Base-by-base conservation (phyloP, 2,113 vertebrate genomes). In the Erythrolamprus reginae region DNA sequence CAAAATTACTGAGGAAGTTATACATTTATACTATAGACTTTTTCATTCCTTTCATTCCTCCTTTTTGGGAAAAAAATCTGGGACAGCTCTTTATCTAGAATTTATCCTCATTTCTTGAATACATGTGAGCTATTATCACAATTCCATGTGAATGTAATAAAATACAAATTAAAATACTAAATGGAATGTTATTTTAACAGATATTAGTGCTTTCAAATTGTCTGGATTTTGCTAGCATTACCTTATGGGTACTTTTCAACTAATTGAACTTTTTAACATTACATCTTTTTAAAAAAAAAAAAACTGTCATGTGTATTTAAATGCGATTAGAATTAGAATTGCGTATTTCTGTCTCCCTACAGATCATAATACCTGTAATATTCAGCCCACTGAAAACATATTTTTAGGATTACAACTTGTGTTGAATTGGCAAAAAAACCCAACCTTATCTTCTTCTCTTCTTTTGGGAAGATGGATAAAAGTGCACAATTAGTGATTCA, bases 71-170 rank as follows among this genome's bases (percentile, higher is more conserved):
- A 87, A 90, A 90, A 92, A 91, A 21, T 82, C 61, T 94, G 89
- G 55, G 93, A 91, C 89, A 91, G 45, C 47, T 91, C 45, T 38
- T n/a, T 88, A 17, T 53, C 17, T 87, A 89, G 51, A 47, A 94
- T 48, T 91, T 90, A 87, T 84, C 92, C 26, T 90, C 55, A 93
- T 91, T 48, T 10, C 93, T 94, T 93, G 91, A 90, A 93, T 92
- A 94, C 89, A 93, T 94, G 48, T 93, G 88, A 85, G 91, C 92
- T 95, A 94, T 95, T 94, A 93, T 95, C 95, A 82, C 38, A 87
- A 77, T 88, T 91, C 86, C 77, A 88, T 53, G 26, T 33, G 90
- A 91, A 91, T 91, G 86, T 88, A 91, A 91, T 91, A 88, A 88
- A 91, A 88, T 42, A 42, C 86, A 42, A 53, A 88, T 88, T 91